These are phyloP conservation scores for Parambassis ranga DNA, from an alignment of 2,797 vertebrate species.

Conservation along the genomic window DNA sequence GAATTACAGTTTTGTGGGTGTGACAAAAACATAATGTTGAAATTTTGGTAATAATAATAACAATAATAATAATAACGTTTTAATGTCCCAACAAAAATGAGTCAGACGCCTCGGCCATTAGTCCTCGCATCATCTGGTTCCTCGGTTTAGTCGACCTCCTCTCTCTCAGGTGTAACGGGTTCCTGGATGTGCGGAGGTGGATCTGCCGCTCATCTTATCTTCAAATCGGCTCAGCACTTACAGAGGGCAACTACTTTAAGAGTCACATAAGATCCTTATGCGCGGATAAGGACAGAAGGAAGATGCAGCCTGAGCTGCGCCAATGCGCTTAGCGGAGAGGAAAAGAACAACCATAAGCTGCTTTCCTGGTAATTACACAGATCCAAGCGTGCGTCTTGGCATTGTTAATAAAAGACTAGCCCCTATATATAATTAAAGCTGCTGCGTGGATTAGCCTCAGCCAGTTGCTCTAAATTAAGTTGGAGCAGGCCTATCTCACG, in stretches of 20 bases:
- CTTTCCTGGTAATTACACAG: conserved; percentile 85
- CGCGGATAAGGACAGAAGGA: conserved; percentile 76
- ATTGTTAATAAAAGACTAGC: conserved; percentile 75
- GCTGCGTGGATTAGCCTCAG: conserved; percentile 49
- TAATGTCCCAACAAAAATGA: background rate
- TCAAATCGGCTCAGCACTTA: conserved; percentile 74
- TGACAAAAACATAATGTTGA: too few species aligned
- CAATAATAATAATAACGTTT: background rate
- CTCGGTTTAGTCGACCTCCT: background rate
- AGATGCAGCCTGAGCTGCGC: conserved; percentile 65
- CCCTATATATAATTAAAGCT: conserved; percentile 76
- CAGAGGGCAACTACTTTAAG: conserved; percentile 75
- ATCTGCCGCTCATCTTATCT: conserved; percentile 68
- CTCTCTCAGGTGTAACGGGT: conserved; percentile 8
- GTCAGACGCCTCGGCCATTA: background rate
- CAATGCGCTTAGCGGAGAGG: conserved; percentile 80
- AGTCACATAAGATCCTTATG: conserved; percentile 71
- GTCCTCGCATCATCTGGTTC: background rate
- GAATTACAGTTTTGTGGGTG: too few species aligned
- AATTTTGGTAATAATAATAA: background rate
- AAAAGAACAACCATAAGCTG: conserved; percentile 76
- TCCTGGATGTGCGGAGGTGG: conserved; percentile 22
- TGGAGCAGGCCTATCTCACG: conserved; percentile 49
- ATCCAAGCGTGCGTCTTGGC: conserved; percentile 67
- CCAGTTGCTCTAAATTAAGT: conserved; percentile 37